phyloP scores from a whole-genome alignment of 1,140 invertebrate genomes.

The Aleiodes sp. region DNA sequence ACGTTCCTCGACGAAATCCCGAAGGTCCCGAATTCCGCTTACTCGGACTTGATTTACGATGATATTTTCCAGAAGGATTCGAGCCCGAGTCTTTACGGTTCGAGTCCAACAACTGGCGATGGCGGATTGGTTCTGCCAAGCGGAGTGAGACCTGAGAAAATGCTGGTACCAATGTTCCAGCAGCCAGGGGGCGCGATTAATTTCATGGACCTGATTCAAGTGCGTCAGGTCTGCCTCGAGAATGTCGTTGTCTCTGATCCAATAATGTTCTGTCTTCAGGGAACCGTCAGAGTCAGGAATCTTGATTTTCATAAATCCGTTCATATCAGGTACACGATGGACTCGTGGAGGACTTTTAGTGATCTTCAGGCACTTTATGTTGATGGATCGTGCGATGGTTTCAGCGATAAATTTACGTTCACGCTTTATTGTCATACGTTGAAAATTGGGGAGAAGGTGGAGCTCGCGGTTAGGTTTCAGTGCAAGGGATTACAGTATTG shows the following conservation, averaged over 20 bases:
- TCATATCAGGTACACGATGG: slow-evolving; percentile 84
- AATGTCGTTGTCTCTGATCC: slow-evolving; percentile 80
- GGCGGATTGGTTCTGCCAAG: not conserved
- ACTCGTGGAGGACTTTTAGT: slow-evolving; percentile 84
- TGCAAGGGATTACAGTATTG: slow-evolving; percentile 86
- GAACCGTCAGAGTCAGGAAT: slow-evolving; percentile 88
- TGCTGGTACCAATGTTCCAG: slow-evolving; percentile 81
- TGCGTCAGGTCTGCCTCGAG: slow-evolving; percentile 83
- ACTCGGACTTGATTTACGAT: slow-evolving; percentile 73
- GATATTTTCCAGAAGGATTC: slow-evolving; percentile 61
- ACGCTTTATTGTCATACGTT: slow-evolving; percentile 77
- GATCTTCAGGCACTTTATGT: slow-evolving; percentile 88
- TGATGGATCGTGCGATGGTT: slow-evolving; percentile 89
- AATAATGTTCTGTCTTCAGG: slow-evolving; percentile 79
- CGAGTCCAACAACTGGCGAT: slow-evolving; percentile 22
- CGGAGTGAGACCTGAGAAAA: slow-evolving; percentile 64
- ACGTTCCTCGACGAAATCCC: slow-evolving; percentile 91
- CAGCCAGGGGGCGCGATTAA: slow-evolving; percentile 79
- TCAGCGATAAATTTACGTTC: slow-evolving; percentile 90
- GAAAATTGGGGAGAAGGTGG: slow-evolving; percentile 76
- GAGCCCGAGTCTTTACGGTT: slow-evolving; percentile 43
- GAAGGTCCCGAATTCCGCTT: slow-evolving; percentile 86
- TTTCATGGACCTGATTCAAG: slow-evolving; percentile 81
- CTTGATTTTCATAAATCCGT: slow-evolving; percentile 92
- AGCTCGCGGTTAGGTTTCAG: slow-evolving; percentile 85